These are phyloP conservation scores for Botia kubotai DNA, from an alignment of 2,797 vertebrate genomes.

Conservation along the genomic window DNA sequence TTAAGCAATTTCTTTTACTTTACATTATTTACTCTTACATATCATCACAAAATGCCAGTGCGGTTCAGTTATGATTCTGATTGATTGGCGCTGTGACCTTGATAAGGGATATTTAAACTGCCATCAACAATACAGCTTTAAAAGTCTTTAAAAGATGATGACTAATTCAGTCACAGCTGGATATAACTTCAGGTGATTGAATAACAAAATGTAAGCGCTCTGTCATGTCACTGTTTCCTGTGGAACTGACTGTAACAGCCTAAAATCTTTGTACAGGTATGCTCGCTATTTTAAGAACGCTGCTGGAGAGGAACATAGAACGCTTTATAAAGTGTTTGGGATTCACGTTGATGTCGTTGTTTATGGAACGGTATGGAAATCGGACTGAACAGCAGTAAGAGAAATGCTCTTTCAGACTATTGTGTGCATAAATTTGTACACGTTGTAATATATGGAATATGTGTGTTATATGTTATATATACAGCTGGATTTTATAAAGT, in stretches of 20 bases:
- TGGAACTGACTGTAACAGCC: not conserved
- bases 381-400: not conserved
- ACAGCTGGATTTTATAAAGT: no score
- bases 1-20: not conserved
- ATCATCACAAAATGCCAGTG: conserved; percentile 69
- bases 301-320: conserved; percentile 76
- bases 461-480: no score
- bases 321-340: conserved; percentile 86
- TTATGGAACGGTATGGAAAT: conserved; percentile 83
- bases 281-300: conserved; percentile 82
- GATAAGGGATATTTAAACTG: conserved; percentile 84
- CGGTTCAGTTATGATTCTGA: conserved; percentile 86
- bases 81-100: conserved; percentile 91
- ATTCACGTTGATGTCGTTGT: conserved; percentile 89
- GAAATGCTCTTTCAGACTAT: no score
- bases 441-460: no score
- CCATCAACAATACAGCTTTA: conserved; percentile 86
- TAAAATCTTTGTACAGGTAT: conserved; percentile 73
- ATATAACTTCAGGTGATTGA: conserved; percentile 89
- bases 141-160: conserved; percentile 78
- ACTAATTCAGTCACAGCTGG: conserved; percentile 74
- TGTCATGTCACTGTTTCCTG: not conserved
- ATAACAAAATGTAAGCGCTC: not conserved
- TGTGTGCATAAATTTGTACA: no score
- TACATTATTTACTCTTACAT: not conserved